Conservation (phyloP, 2,113 vertebrate species). For the Steatornis caripensis region DNA sequence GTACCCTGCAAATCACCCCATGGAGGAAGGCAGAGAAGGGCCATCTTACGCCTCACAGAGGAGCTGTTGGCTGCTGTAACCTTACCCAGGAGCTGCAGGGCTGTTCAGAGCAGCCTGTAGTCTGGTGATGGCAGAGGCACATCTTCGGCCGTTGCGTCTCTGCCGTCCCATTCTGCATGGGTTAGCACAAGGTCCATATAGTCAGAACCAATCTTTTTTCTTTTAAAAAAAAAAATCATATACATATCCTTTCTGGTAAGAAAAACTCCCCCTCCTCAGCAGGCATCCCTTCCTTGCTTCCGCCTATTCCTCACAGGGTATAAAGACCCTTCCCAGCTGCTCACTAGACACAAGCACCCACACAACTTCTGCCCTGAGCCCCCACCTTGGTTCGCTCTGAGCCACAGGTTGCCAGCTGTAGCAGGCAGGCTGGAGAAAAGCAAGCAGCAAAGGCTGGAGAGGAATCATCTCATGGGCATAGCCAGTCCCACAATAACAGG, state of each 20-base stretch:
- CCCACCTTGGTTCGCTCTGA: background rate
- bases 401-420: background rate
- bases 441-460: background rate
- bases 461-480: rapidly evolving
- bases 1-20: background rate
- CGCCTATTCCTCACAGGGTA: background rate
- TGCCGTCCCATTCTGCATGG: background rate
- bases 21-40: background rate
- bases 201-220: background rate
- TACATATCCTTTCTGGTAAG: background rate
- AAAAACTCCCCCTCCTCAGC: background rate
- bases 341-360: background rate
- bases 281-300: background rate
- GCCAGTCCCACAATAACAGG: background rate
- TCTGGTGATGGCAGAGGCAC: background rate
- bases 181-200: background rate
- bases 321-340: background rate
- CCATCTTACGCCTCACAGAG: slow-evolving; percentile 18
- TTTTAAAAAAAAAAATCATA: background rate
- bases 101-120: background rate
- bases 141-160: background rate
- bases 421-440: background rate
- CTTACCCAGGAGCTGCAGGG: background rate
- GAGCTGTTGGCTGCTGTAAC: slow-evolving; percentile 42
- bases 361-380: background rate